These are phyloP conservation scores for Ammodramus savannarum DNA, from an alignment of 2,113 vertebrate species.

Conservation along the genomic window DNA sequence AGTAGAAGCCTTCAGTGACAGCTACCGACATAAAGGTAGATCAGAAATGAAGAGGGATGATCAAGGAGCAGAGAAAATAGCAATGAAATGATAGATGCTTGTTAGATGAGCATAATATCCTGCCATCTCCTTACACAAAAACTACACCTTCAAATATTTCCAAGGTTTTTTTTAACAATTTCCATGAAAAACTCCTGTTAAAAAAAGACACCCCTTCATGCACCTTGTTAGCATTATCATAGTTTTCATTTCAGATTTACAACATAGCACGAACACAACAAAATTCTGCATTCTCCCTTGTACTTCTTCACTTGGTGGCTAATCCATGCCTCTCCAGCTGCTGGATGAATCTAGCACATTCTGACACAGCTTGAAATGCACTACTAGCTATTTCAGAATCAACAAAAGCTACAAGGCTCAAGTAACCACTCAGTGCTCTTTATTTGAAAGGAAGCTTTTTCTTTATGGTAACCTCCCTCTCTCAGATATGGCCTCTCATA, in stretches of 20 bases:
- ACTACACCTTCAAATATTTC: neutral
- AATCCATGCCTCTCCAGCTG: neutral
- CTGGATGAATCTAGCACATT: neutral
- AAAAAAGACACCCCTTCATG: neutral
- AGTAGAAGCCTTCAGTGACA: slow-evolving; percentile 39
- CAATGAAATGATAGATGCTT: neutral
- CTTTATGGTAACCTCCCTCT: rapidly evolving
- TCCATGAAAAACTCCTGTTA: neutral
- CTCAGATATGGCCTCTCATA: neutral
- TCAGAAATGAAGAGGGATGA: slow-evolving; percentile 9
- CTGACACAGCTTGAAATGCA: neutral
- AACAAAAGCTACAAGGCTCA: neutral
- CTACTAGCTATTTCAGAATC: neutral
- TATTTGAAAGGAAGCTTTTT: neutral
- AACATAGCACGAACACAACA: neutral
- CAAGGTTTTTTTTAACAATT: neutral
- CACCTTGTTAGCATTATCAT: neutral
- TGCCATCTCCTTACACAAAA: neutral
- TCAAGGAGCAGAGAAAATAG: slow-evolving; percentile 12
- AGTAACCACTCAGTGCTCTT: neutral
- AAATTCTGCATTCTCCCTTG: neutral
- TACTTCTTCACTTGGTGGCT: neutral
- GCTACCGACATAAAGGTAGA: slow-evolving; percentile 10
- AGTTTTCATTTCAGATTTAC: neutral
- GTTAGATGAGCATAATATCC: neutral